Evolutionary conservation across 1,140 invertebrate genomes (phyloP).

Genomic region (Micrasema longulum): DNA sequence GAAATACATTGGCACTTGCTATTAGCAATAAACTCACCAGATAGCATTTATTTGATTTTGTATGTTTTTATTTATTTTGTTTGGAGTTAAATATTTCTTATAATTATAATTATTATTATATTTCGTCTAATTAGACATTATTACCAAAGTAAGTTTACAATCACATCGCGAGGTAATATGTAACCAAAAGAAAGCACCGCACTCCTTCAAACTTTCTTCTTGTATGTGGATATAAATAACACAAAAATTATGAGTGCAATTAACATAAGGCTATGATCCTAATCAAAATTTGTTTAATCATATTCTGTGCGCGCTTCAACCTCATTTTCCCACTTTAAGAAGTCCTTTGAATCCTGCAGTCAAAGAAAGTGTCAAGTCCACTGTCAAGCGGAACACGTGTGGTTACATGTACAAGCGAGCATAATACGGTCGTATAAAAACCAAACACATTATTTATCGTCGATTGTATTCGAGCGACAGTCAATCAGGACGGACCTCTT

Average conservation of each 20-base stretch:
- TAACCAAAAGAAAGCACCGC: no score
- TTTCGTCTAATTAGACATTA: no score
- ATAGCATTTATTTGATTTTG: no score
- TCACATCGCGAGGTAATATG: no score
- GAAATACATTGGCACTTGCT: no score
- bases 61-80: no score
- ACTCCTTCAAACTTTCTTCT: not conserved
- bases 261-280: constrained; percentile 6
- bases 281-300: constrained; percentile 29
- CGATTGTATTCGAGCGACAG: constrained; percentile 65
- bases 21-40: no score
- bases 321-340: constrained; percentile 42
- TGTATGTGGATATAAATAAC: not conserved
- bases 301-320: constrained; percentile 44
- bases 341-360: constrained; percentile 7
- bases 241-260: not conserved
- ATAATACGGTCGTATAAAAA: constrained; percentile 65
- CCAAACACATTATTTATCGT: constrained; percentile 61
- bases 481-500: constrained; percentile 60
- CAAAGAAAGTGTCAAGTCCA: not conserved
- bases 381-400: no score
- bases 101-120: no score
- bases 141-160: no score
- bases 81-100: no score
- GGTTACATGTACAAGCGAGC: not conserved